phyloP scores from a whole-genome alignment of 2,888 invertebrate species.

The Hoplodrina ambigua region DNA sequence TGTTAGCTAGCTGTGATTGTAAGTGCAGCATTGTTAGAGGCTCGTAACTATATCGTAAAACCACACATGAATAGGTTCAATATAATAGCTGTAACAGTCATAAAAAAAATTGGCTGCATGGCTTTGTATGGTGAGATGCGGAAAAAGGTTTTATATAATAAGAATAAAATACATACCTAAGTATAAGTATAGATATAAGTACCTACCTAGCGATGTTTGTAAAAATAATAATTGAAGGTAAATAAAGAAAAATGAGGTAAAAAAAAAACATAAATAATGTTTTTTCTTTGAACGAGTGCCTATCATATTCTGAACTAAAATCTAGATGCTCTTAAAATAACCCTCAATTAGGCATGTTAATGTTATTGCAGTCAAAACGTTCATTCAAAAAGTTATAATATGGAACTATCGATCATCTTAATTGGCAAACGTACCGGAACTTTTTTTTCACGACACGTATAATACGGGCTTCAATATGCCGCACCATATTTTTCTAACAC shows the following conservation, averaged over 20 bases:
- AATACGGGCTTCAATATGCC: constrained; percentile 28
- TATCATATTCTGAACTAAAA: background rate
- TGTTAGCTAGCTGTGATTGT: background rate
- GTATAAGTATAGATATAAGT: no score
- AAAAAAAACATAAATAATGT: background rate
- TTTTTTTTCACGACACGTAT: constrained; percentile 57
- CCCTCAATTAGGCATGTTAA: constrained; percentile 17
- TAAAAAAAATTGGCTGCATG: constrained; percentile 16
- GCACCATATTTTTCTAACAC: constrained; percentile 21
- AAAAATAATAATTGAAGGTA: background rate
- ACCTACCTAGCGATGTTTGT: background rate
- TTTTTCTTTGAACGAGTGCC: background rate
- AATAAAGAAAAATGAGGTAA: background rate
- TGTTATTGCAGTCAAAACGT: background rate
- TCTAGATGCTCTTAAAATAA: constrained; percentile 14
- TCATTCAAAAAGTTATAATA: constrained; percentile 32
- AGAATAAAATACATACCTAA: background rate
- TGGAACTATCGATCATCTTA: constrained; percentile 50
- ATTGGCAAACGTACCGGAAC: constrained; percentile 56
- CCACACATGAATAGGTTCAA: constrained; percentile 30
- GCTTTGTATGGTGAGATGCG: background rate
- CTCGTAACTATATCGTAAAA: constrained; percentile 19
- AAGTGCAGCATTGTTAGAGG: constrained; percentile 19
- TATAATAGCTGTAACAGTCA: background rate
- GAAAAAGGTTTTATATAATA: constrained; percentile 1